Conservation (phyloP, 2,797 vertebrate species). For the Thaleichthys pacificus region DNA sequence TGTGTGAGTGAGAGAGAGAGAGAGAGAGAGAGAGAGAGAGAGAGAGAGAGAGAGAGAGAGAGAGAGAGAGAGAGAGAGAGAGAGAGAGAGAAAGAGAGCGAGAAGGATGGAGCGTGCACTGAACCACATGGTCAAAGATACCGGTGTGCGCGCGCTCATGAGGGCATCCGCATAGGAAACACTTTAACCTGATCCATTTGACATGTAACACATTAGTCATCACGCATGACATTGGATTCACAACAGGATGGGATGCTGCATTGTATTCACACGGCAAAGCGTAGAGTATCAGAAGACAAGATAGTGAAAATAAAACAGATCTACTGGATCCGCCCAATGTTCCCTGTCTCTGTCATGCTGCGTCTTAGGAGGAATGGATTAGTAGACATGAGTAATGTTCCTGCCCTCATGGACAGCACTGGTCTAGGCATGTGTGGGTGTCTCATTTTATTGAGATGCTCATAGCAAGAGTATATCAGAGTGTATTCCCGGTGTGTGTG, state of each 20-base stretch:
- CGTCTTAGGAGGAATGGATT: neutral
- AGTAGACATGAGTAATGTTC: neutral
- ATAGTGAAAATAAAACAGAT: too few species aligned
- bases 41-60: slow-evolving; percentile 68
- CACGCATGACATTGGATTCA: too few species aligned
- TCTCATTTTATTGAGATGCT: slow-evolving; percentile 12
- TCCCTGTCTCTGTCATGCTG: neutral
- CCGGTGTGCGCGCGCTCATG: neutral
- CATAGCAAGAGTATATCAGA: slow-evolving; percentile 10
- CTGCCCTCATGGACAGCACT: neutral
- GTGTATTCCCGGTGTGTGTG: slow-evolving; percentile 34
- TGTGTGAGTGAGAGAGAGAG: slow-evolving; percentile 3
- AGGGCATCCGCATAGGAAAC: neutral
- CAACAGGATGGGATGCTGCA: too few species aligned
- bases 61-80: slow-evolving; percentile 63
- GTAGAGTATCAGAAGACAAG: too few species aligned
- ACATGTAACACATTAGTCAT: too few species aligned
- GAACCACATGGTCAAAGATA: neutral
- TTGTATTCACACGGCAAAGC: too few species aligned
- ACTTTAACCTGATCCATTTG: neutral
- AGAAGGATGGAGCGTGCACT: neutral
- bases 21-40: slow-evolving; percentile 74
- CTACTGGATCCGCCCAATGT: too few species aligned
- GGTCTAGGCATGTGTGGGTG: neutral
- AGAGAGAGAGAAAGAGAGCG: neutral